Conservation (phyloP, 2,113 vertebrate genomes). For the Boleophthalmus pectinirostris region DNA sequence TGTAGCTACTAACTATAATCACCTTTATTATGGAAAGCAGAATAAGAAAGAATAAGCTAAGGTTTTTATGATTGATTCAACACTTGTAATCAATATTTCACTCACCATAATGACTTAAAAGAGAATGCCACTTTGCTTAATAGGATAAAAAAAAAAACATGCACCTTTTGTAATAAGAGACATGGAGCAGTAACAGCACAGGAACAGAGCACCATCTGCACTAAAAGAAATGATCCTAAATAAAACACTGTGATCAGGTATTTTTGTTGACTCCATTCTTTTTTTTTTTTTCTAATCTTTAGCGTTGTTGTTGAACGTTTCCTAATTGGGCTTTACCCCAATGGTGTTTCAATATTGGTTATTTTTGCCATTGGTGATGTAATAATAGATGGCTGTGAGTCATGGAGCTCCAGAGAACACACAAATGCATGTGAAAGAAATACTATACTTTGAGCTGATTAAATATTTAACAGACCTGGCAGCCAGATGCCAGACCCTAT, state of each 20-base stretch:
- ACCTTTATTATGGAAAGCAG: background rate
- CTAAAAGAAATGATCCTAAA: background rate
- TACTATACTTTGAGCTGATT: conserved; percentile 35
- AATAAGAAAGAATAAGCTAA: background rate
- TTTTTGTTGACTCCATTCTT: background rate
- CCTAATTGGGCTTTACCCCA: background rate
- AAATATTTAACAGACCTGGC: conserved; percentile 51
- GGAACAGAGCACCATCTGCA: background rate
- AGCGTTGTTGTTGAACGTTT: background rate
- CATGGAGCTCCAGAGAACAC: background rate
- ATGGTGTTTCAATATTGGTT: background rate
- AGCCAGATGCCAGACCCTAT: conserved; percentile 18
- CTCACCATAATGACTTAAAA: background rate
- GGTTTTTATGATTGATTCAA: background rate
- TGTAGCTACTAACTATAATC: too few relatives aligned
- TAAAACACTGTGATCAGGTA: background rate
- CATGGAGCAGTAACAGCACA: background rate
- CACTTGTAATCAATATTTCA: background rate
- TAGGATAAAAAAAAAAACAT: background rate
- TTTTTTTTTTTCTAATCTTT: background rate
- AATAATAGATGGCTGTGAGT: conserved; percentile 13
- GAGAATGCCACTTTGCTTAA: background rate
- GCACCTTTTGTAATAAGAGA: background rate
- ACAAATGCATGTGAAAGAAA: conserved; percentile 19
- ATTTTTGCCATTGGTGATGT: conserved; percentile 3